phyloP scores from a whole-genome alignment of 2,797 vertebrate genomes.

The Acanthurus tractus region DNA sequence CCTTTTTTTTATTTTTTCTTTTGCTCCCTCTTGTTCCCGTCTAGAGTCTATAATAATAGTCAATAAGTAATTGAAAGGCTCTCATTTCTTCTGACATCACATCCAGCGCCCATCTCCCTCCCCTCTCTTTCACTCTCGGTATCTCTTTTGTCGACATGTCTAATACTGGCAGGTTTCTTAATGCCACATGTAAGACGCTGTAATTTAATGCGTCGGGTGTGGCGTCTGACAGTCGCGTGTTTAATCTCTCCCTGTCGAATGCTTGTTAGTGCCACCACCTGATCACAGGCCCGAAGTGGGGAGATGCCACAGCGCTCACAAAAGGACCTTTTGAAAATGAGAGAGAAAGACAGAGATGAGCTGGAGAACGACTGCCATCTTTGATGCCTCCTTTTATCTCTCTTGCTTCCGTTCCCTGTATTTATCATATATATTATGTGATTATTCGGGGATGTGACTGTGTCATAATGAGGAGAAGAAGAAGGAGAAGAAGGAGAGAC shows the following conservation, averaged over 20 bases:
- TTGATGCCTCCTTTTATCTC: conserved; percentile 51
- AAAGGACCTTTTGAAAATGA: conserved; percentile 64
- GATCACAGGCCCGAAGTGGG: conserved; percentile 71
- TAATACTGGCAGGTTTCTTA: conserved; percentile 70
- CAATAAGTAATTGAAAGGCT: conserved; percentile 71
- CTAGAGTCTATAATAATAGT: conserved; percentile 58
- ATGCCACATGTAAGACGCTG: conserved; percentile 75
- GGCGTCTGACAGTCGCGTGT: conserved; percentile 67
- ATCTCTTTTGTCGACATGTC: conserved; percentile 64
- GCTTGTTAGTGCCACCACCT: conserved; percentile 71
- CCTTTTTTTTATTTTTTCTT: background rate
- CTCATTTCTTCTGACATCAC: conserved; percentile 71
- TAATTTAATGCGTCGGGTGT: conserved; percentile 76
- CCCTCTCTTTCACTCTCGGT: conserved; percentile 50
- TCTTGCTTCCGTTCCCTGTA: conserved; percentile 33
- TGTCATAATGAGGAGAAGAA: conserved; percentile 27
- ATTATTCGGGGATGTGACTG: conserved; percentile 31
- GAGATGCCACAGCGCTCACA: conserved; percentile 52
- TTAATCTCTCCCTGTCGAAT: conserved; percentile 71
- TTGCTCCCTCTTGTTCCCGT: conserved; percentile 9
- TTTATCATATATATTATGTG: conserved; percentile 20
- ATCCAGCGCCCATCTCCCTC: conserved; percentile 50
- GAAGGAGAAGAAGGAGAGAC: background rate
- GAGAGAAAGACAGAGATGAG: conserved; percentile 31
- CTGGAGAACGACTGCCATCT: conserved; percentile 45